phyloP scores from a whole-genome alignment of 2,888 invertebrate species.

The Stramonita haemastoma region DNA sequence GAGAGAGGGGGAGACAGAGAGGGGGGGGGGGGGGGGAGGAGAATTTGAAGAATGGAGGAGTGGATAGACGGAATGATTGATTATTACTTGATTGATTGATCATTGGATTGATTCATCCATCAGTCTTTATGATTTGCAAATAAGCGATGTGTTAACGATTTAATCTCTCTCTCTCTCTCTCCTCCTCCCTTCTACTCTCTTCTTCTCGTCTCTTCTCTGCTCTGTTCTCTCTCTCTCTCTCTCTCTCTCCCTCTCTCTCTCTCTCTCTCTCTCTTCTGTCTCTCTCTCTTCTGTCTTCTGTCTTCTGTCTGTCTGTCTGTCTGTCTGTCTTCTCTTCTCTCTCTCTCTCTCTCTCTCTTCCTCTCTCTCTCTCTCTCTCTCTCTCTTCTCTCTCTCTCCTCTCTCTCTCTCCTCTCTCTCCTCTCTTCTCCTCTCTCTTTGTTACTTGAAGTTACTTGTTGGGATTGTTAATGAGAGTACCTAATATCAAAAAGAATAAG shows the following conservation, averaged over 20 bases:
- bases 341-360: neutral
- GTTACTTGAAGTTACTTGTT: neutral
- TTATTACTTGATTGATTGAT: too few species aligned
- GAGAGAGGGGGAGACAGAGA: neutral
- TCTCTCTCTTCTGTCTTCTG: neutral
- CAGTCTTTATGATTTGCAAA: too few species aligned
- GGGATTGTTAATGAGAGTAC: too few species aligned
- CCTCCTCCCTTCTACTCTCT: neutral
- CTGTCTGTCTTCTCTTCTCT: neutral
- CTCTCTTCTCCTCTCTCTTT: neutral
- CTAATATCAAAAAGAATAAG: too few species aligned
- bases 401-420: slow-evolving; percentile 3
- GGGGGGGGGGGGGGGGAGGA: neutral
- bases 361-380: neutral
- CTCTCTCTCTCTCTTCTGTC: neutral
- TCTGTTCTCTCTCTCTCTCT: neutral
- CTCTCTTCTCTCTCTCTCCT: neutral
- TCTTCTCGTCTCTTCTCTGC: neutral
- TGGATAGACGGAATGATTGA: too few species aligned
- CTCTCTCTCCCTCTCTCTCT: neutral
- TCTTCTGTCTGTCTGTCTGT: neutral
- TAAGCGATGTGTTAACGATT: neutral
- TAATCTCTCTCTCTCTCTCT: neutral
- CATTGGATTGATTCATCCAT: too few species aligned
- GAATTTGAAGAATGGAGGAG: too few species aligned